These are phyloP conservation scores for Cyprinodon diabolis DNA, from an alignment of 2,797 vertebrate species.

Conservation along the genomic window DNA sequence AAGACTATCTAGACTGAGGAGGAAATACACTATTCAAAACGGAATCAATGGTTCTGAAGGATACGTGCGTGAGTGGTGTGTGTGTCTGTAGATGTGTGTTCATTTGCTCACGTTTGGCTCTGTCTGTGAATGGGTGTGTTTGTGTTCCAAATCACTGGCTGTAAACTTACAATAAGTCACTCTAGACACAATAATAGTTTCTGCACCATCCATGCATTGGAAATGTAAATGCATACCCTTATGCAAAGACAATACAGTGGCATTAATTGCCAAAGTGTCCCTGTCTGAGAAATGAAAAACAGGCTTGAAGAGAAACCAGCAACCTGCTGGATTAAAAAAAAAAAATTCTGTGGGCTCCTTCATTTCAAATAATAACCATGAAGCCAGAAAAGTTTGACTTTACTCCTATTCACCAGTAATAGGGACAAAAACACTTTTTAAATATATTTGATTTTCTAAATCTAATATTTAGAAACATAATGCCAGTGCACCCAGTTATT, in stretches of 20 bases:
- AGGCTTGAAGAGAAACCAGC: slow-evolving; percentile 11
- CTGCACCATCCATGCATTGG: slow-evolving; percentile 46
- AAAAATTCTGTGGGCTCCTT: background rate
- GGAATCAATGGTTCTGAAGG: slow-evolving; percentile 73
- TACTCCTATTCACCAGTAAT: background rate
- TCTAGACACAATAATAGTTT: slow-evolving; percentile 60
- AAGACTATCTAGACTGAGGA: slow-evolving; percentile 75
- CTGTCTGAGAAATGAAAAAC: slow-evolving; percentile 36
- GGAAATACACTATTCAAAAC: slow-evolving; percentile 73
- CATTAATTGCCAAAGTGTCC: slow-evolving; percentile 45
- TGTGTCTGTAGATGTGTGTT: slow-evolving; percentile 1
- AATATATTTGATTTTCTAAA: too few species aligned
- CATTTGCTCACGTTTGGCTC: slow-evolving; percentile 32
- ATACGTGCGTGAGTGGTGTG: slow-evolving; percentile 24
- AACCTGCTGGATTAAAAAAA: background rate
- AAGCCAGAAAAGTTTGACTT: background rate
- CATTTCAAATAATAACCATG: background rate
- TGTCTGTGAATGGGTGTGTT: slow-evolving; percentile 27
- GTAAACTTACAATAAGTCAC: slow-evolving; percentile 68
- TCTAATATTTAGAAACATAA: background rate
- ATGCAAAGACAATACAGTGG: slow-evolving; percentile 38
- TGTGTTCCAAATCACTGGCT: slow-evolving; percentile 49
- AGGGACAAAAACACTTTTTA: background rate
- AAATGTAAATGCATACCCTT: slow-evolving; percentile 59
- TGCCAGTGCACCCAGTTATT: background rate